phyloP scores from a whole-genome alignment of 2,888 invertebrate species.

The Amphipoea lucens region DNA sequence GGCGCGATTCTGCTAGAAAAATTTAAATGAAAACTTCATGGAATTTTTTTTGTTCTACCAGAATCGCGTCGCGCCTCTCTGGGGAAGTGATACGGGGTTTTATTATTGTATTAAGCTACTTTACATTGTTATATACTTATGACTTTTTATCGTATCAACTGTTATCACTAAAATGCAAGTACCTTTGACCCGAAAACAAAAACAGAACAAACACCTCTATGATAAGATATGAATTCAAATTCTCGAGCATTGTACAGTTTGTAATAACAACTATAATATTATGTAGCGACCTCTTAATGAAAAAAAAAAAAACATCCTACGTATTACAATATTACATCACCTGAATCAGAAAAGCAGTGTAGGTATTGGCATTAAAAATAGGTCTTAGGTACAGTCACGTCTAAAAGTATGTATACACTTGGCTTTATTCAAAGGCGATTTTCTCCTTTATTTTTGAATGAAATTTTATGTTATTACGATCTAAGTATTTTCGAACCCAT shows the following conservation, averaged over 20 bases:
- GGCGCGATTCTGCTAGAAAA: too few relatives aligned
- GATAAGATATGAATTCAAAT: conserved; percentile 17
- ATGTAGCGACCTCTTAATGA: not conserved
- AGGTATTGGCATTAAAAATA: not conserved
- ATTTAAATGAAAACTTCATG: too few relatives aligned
- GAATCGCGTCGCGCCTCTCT: too few relatives aligned
- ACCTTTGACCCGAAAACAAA: conserved; percentile 24
- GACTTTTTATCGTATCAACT: not conserved
- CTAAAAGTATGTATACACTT: too few relatives aligned
- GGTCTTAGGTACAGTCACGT: not conserved
- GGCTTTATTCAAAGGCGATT: too few relatives aligned
- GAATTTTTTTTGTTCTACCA: too few relatives aligned
- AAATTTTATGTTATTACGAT: too few relatives aligned
- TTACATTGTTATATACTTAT: too few relatives aligned
- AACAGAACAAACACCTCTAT: not conserved
- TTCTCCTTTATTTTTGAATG: too few relatives aligned
- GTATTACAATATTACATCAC: conserved; percentile 1
- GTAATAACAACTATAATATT: not conserved
- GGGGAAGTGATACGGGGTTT: not conserved
- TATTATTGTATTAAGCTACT: not conserved
- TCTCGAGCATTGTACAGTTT: not conserved
- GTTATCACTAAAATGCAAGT: conserved; percentile 24
- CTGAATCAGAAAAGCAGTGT: not conserved
- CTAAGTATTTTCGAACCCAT: too few relatives aligned
- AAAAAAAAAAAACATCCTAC: too few relatives aligned